Percentiles rank a stretch among this genome's conserved stretches.
Conservation (phyloP, 2,797 vertebrate genomes). For the Cryptoprocta ferox region DNA sequence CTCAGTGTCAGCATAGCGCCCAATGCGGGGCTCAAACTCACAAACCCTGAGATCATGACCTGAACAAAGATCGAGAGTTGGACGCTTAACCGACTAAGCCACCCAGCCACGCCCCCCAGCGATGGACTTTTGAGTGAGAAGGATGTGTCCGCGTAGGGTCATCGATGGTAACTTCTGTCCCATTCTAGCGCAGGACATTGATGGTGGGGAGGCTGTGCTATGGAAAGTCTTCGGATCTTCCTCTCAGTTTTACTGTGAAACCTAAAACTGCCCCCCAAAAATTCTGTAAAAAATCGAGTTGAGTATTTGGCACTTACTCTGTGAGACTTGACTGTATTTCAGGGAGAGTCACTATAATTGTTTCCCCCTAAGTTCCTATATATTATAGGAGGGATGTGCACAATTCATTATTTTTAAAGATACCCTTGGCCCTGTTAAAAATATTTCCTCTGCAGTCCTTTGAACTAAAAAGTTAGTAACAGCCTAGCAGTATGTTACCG, state of each 20-base stretch:
- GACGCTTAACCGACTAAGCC: too few species aligned
- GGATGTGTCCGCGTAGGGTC: not conserved
- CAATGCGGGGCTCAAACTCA: too few species aligned
- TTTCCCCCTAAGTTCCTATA: not conserved
- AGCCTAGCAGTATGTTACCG: too few species aligned
- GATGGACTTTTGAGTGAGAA: not conserved
- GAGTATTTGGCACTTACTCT: not conserved
- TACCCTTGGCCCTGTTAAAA: not conserved
- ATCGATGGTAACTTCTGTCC: not conserved
- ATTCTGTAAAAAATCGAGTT: not conserved
- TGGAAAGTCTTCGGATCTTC: not conserved
- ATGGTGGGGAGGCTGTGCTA: too few species aligned
- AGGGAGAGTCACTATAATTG: not conserved
- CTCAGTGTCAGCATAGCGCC: too few species aligned
- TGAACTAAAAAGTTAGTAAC: not conserved
- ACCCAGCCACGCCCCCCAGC: not conserved
- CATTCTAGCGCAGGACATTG: too few species aligned
- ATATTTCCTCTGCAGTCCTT: not conserved
- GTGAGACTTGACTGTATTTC: not conserved
- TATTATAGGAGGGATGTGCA: not conserved
- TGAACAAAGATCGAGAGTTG: too few species aligned
- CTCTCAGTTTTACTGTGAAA: not conserved
- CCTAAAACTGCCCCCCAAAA: not conserved
- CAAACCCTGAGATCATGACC: too few species aligned
- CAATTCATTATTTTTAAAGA: conserved; percentile 11